Conservation (phyloP, 1,140 invertebrate genomes). For the fruit fly (Drosophila melanogaster) region DNA sequence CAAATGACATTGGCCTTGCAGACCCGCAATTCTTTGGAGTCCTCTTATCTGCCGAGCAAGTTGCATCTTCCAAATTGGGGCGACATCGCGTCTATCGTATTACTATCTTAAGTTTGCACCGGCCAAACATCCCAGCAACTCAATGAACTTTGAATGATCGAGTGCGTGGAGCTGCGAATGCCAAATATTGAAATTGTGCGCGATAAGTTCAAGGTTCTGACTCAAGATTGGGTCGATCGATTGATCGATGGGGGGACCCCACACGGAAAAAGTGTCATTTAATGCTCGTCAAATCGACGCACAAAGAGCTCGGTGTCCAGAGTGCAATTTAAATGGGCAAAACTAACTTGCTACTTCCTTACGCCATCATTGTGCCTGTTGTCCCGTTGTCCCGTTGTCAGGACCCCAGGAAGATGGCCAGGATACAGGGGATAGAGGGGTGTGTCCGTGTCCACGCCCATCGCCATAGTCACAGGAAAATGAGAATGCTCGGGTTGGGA, state of each 20-base stretch:
- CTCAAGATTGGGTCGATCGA: slow-evolving; percentile 17
- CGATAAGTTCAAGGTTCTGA: slow-evolving; percentile 15
- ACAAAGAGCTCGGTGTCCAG: slow-evolving; percentile 38
- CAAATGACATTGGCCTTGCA: slow-evolving; percentile 41
- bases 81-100: slow-evolving; percentile 13
- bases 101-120: slow-evolving; percentile 5
- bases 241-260: slow-evolving; percentile 26
- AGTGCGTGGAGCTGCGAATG: too few species aligned
- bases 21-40: neutral
- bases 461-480: slow-evolving; percentile 1
- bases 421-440: slow-evolving; percentile 12
- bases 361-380: slow-evolving; percentile 65
- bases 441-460: slow-evolving; percentile 65
- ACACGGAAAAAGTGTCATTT: slow-evolving; percentile 38
- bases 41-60: neutral
- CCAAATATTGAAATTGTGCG: slow-evolving; percentile 1
- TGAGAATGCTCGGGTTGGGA: slow-evolving; percentile 51
- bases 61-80: slow-evolving; percentile 2
- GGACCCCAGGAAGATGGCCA: slow-evolving; percentile 12
- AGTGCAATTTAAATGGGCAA: slow-evolving; percentile 70
- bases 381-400: slow-evolving; percentile 14
- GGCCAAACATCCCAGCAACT: neutral
- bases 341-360: slow-evolving; percentile 79
- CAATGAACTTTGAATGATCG: neutral
- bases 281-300: slow-evolving; percentile 36